Evolutionary conservation across 2,797 vertebrate genomes (phyloP).

Genomic region (Chaetodon trifasciatus): DNA sequence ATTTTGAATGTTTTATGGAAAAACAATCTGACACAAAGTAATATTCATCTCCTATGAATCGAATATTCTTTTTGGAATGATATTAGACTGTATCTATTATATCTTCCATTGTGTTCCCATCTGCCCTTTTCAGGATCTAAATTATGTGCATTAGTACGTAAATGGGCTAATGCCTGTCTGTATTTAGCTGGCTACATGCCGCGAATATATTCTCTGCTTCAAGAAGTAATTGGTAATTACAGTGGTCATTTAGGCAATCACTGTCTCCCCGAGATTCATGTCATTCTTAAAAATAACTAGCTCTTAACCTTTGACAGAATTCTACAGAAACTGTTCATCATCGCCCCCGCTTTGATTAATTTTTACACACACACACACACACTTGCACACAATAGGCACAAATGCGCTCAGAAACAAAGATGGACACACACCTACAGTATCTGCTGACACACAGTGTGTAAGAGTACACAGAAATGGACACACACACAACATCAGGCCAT

Average conservation of each 20-base stretch:
- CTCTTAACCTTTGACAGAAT: slow-evolving; percentile 99
- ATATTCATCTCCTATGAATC: slow-evolving; percentile 99
- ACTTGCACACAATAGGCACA: slow-evolving; percentile 57
- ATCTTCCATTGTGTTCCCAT: slow-evolving; percentile 99
- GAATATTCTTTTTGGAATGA: slow-evolving; percentile 99
- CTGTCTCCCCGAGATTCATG: slow-evolving; percentile 99
- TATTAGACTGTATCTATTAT: slow-evolving; percentile 99
- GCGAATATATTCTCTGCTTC: slow-evolving; percentile 99
- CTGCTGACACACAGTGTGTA: slow-evolving; percentile 19
- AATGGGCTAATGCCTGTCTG: slow-evolving; percentile 99
- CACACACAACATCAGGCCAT: slow-evolving; percentile 16
- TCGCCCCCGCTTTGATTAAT: slow-evolving; percentile 99
- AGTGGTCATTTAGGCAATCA: slow-evolving; percentile 99
- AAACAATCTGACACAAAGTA: slow-evolving; percentile 99
- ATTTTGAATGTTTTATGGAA: slow-evolving; percentile 99
- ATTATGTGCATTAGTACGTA: slow-evolving; percentile 99
- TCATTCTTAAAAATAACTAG: slow-evolving; percentile 99
- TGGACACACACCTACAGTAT: slow-evolving; percentile 68
- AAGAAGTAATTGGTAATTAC: slow-evolving; percentile 99
- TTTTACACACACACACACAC: slow-evolving; percentile 82
- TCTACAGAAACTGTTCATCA: slow-evolving; percentile 99
- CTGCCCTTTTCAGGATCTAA: slow-evolving; percentile 99
- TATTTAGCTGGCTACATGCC: slow-evolving; percentile 99
- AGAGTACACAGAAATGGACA: slow-evolving; percentile 36
- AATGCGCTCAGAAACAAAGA: slow-evolving; percentile 69